Conservation (phyloP, 2,797 vertebrate genomes). For the Rhadinocentrus ornatus region DNA sequence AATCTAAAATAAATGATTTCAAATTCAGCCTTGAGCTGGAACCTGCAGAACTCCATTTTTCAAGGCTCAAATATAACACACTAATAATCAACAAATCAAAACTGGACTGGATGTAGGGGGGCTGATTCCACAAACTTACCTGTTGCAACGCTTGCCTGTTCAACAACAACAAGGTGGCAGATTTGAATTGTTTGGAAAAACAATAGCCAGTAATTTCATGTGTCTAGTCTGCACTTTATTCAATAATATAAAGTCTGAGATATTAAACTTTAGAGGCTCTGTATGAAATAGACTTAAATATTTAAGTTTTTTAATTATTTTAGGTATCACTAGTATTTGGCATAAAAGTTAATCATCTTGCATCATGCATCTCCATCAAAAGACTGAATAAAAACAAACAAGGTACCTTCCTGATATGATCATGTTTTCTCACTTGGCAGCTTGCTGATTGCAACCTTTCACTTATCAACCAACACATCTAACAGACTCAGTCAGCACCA, state of each 20-base stretch:
- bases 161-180: neutral
- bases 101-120: constrained; percentile 36
- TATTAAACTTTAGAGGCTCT: neutral
- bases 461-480: constrained; percentile 54
- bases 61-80: constrained; percentile 58
- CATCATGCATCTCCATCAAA: constrained; percentile 7
- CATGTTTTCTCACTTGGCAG: constrained; percentile 50
- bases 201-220: neutral
- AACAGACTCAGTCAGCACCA: constrained; percentile 34
- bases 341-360: constrained; percentile 1
- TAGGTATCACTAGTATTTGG: constrained; percentile 2
- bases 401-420: constrained; percentile 17
- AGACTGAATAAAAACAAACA: neutral
- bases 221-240: neutral
- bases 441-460: constrained; percentile 64
- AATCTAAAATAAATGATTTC: constrained; percentile 50
- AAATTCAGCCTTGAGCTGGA: constrained; percentile 46
- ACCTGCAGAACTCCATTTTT: constrained; percentile 59
- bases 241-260: neutral
- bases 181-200: neutral
- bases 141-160: neutral
- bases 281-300: constrained; percentile 3
- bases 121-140: constrained; percentile 39
- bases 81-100: constrained; percentile 70
- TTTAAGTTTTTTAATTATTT: neutral